These are phyloP conservation scores for Anguilla pacifica DNA, from an alignment of 2,797 vertebrate species.

Conservation along the genomic window DNA sequence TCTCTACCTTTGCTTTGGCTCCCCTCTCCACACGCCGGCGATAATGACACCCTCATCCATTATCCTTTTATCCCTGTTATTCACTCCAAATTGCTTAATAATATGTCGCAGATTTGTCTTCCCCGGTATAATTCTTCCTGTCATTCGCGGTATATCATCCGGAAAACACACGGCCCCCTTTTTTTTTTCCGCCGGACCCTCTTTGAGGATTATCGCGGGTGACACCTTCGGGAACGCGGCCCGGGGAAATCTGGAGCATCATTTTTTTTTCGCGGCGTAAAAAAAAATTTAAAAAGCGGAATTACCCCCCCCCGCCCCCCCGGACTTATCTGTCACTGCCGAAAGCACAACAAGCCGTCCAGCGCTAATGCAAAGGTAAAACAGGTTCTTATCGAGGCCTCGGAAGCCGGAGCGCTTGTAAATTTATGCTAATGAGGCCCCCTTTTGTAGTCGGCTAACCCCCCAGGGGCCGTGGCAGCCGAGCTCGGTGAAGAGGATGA, in stretches of 20 bases:
- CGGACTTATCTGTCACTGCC: conserved; percentile 96
- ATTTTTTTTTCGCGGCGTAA: conserved; percentile 66
- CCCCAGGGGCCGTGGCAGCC: conserved; percentile 42
- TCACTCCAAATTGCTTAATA: conserved; percentile 96
- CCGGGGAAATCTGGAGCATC: conserved; percentile 64
- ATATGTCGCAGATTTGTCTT: conserved; percentile 95
- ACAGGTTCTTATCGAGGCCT: conserved; percentile 86
- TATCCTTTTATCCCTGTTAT: conserved; percentile 97
- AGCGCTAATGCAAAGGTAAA: conserved; percentile 88
- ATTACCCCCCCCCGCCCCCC: conserved; percentile 73
- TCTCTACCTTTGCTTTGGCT: conserved; percentile 89
- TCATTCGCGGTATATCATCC: conserved; percentile 93
- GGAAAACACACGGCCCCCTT: conserved; percentile 86
- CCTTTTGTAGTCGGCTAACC: conserved; percentile 84
- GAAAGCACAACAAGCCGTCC: conserved; percentile 94
- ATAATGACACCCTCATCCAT: conserved; percentile 97
- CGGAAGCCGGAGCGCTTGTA: conserved; percentile 81
- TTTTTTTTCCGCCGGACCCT: conserved; percentile 73
- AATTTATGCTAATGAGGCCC: conserved; percentile 90
- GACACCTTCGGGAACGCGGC: conserved; percentile 90
- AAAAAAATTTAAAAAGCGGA: conserved; percentile 68
- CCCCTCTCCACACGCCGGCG: conserved; percentile 86
- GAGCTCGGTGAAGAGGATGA: conserved; percentile 59
- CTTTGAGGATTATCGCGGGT: conserved; percentile 95
- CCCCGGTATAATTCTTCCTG: conserved; percentile 94